phyloP scores from a whole-genome alignment of 1,140 invertebrate species.

The Venustaconcha ellipsiformis region DNA sequence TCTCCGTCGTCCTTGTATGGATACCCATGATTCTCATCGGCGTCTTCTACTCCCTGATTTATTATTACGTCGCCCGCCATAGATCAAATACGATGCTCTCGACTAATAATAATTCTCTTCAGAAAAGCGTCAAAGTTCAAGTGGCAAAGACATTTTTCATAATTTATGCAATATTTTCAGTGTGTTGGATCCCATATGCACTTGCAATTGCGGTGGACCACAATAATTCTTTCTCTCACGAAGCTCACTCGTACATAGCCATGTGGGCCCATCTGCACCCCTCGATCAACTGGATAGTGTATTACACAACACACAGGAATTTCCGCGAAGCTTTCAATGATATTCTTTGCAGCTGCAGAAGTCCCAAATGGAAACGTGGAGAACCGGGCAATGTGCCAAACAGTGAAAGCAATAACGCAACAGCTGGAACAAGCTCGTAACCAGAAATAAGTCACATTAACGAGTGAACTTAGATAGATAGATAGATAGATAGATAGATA shows the following conservation, averaged over 20 bases:
- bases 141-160: constrained; percentile 47
- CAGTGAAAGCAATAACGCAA: no score
- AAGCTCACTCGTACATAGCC: constrained; percentile 38
- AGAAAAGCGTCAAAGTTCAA: not conserved
- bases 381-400: no score
- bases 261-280: constrained; percentile 49
- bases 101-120: not conserved
- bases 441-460: no score
- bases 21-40: constrained; percentile 48
- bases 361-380: no score
- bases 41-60: constrained; percentile 53
- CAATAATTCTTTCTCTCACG: constrained; percentile 29
- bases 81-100: constrained; percentile 11
- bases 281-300: constrained; percentile 50
- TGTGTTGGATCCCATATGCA: constrained; percentile 50
- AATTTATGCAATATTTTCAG: constrained; percentile 45
- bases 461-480: no score
- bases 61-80: constrained; percentile 33
- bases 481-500: no score
- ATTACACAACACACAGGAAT: constrained; percentile 44
- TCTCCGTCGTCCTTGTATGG: constrained; percentile 48
- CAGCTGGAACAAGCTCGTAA: no score
- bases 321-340: constrained; percentile 39
- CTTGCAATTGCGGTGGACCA: constrained; percentile 39
- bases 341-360: constrained; percentile 8